Evolutionary conservation across 2,888 invertebrate genomes (phyloP), one percentile per base, ranked within the genome.

Genomic region (Hypomecis atomaria): DNA sequence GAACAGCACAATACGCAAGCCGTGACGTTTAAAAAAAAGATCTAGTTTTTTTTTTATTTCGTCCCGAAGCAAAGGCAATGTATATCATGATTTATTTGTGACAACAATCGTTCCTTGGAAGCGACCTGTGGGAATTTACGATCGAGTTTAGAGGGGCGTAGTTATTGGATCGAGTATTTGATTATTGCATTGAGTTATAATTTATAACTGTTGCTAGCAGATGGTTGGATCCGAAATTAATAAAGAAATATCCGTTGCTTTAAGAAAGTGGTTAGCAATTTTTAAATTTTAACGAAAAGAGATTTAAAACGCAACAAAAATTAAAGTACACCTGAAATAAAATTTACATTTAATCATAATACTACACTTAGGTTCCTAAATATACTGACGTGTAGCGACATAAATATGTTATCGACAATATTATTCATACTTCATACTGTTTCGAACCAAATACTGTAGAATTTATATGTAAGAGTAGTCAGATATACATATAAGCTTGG

Each of bases 81-180:
- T 85, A 84, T 83, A 85, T 85, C 77, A 79, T 92, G 90, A 90
- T 90, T 91, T 91, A 92, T 90, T 89, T 86, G 84, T 83, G 87
- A 89, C 90, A 90, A 88, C 89, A 88, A 89, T 88, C 78, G 82
- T 77, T 79, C 77, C 78, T 75, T 74, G 71, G 77, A 74, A 75
- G 74, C 75, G 77, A 71, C 72, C 85, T 89, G 89, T 91, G 92
- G 90, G 91, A 92, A 90, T 92, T 90, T 91, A 91, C 87, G 90
- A 88, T 73, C 79, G 78, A 74, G 79, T 83, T 77, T 76, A 76
- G 75, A 89, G 85, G 89, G 89, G 88, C 87, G 85, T 85, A 82
- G 54, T 54, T 71, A 70, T 72, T 70, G 67, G 62, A 62, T 62
- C 59, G 60, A 71, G 67, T 74, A 71, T 80, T 79, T 84, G 84